A percentile compares a stretch with the other conserved stretches of the same genome.
Evolutionary conservation across 2,888 invertebrate species (phyloP).

Genomic region (Mimas tiliae): DNA sequence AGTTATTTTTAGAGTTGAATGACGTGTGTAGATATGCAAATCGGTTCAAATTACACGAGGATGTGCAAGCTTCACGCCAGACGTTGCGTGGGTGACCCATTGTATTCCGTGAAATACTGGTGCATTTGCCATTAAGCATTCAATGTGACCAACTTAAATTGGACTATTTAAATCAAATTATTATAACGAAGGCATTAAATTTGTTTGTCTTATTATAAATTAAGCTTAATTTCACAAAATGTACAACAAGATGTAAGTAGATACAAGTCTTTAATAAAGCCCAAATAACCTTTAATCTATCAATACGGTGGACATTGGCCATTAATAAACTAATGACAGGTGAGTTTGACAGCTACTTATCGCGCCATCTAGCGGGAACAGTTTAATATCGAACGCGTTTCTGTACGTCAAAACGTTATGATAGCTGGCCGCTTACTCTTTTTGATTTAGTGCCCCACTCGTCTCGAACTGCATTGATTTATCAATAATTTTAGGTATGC

Average conservation of each 20-base stretch:
- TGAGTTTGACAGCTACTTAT: conserved; percentile 79
- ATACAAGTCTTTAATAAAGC: conserved; percentile 58
- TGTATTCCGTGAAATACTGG: conserved; percentile 70
- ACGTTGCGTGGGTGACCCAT: conserved; percentile 79
- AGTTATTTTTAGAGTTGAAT: conserved; percentile 55
- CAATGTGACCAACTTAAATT: conserved; percentile 63
- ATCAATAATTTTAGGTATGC: conserved; percentile 81
- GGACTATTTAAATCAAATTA: conserved; percentile 53
- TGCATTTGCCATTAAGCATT: conserved; percentile 63
- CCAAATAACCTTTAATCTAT: conserved; percentile 69
- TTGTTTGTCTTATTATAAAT: background rate
- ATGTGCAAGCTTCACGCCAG: conserved; percentile 67
- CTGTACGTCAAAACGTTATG: conserved; percentile 80
- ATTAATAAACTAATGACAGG: conserved; percentile 83
- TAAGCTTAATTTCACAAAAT: background rate
- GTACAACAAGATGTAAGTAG: conserved; percentile 36
- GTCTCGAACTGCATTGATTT: conserved; percentile 80
- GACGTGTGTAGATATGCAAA: conserved; percentile 70
- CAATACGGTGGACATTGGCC: conserved; percentile 63
- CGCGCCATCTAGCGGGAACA: conserved; percentile 81
- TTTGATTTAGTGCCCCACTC: conserved; percentile 80
- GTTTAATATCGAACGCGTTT: conserved; percentile 77
- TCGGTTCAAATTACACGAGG: conserved; percentile 70
- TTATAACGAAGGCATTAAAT: conserved; percentile 8
- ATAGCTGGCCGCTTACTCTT: conserved; percentile 68